Percentiles rank a stretch among this genome's conserved stretches.
Conservation (phyloP, 2,888 invertebrate species). For the Drosophila multiciliata region DNA sequence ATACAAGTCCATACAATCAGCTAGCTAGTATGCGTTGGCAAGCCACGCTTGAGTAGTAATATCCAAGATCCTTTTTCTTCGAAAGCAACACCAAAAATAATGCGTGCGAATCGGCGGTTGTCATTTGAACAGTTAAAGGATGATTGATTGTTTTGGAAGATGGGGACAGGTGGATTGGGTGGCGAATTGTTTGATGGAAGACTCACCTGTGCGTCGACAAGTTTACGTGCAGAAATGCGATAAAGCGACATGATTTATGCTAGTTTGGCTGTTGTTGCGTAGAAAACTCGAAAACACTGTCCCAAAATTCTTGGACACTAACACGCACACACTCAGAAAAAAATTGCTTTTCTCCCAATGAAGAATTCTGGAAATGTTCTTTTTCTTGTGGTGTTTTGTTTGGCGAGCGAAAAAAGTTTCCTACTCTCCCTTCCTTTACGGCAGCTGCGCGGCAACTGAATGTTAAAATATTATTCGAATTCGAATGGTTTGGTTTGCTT, state of each 20-base stretch:
- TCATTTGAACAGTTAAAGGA: slow-evolving; percentile 18
- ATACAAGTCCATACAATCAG: slow-evolving; percentile 5
- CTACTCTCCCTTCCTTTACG: slow-evolving; percentile 67
- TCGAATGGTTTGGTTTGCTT: slow-evolving; percentile 51
- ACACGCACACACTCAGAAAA: slow-evolving; percentile 77
- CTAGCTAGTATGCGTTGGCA: slow-evolving; percentile 26
- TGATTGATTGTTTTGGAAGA: neutral
- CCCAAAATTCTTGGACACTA: slow-evolving; percentile 52
- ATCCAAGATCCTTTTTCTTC: slow-evolving; percentile 39
- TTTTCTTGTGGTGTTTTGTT: slow-evolving; percentile 60
- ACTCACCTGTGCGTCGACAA: slow-evolving; percentile 88
- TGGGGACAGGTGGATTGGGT: too few species aligned
- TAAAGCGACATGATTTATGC: slow-evolving; percentile 87
- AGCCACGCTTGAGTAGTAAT: slow-evolving; percentile 44
- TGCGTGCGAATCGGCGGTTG: slow-evolving; percentile 4
- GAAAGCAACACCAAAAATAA: slow-evolving; percentile 15
- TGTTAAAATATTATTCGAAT: slow-evolving; percentile 60
- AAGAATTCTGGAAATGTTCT: slow-evolving; percentile 75
- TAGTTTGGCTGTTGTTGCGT: slow-evolving; percentile 44
- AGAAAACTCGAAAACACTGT: slow-evolving; percentile 47
- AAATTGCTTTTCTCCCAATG: slow-evolving; percentile 69
- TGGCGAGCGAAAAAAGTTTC: slow-evolving; percentile 63
- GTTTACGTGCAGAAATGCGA: slow-evolving; percentile 88
- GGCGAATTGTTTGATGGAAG: slow-evolving; percentile 2
- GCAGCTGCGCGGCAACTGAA: slow-evolving; percentile 78